Evolutionary conservation across 2,113 vertebrate genomes (phyloP).

Genomic region (Beaufortia kweichowensis): DNA sequence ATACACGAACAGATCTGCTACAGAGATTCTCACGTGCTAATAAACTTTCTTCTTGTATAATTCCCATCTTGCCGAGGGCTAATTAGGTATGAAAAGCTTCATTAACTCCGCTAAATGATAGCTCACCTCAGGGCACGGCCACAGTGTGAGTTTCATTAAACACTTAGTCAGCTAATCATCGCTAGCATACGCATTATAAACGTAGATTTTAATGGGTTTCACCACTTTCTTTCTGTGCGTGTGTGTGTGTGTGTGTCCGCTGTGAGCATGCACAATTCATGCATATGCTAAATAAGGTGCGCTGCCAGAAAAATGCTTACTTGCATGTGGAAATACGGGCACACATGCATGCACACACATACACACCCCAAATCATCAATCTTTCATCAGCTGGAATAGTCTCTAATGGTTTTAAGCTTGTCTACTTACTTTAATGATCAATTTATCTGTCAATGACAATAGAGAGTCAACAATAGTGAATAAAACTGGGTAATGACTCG

Average conservation of each 20-base stretch:
- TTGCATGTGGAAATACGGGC: not conserved
- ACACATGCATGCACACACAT: not conserved
- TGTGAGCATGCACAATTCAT: not conserved
- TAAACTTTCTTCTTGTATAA: slow-evolving; percentile 39
- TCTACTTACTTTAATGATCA: not conserved
- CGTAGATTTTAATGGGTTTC: slow-evolving; percentile 16
- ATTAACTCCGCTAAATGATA: slow-evolving; percentile 34
- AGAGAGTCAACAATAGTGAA: not conserved
- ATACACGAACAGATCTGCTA: slow-evolving; percentile 2
- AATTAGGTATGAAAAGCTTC: slow-evolving; percentile 44
- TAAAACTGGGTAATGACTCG: not conserved
- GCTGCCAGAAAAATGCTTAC: slow-evolving; percentile 29
- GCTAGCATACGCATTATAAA: not conserved
- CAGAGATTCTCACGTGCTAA: slow-evolving; percentile 1
- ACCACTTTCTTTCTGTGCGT: slow-evolving; percentile 16
- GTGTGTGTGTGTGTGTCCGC: slow-evolving; percentile 23
- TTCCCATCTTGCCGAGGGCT: slow-evolving; percentile 29
- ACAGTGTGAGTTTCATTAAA: slow-evolving; percentile 34
- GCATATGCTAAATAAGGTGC: not conserved
- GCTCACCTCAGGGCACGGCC: slow-evolving; percentile 34
- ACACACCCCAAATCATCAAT: slow-evolving; percentile 14
- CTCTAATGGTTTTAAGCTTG: not conserved
- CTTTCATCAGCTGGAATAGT: not conserved
- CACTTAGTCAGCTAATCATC: slow-evolving; percentile 45
- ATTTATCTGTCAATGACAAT: not conserved